Base-by-base conservation (phyloP, 2,113 vertebrate genomes). In the Elachura formosa region DNA sequence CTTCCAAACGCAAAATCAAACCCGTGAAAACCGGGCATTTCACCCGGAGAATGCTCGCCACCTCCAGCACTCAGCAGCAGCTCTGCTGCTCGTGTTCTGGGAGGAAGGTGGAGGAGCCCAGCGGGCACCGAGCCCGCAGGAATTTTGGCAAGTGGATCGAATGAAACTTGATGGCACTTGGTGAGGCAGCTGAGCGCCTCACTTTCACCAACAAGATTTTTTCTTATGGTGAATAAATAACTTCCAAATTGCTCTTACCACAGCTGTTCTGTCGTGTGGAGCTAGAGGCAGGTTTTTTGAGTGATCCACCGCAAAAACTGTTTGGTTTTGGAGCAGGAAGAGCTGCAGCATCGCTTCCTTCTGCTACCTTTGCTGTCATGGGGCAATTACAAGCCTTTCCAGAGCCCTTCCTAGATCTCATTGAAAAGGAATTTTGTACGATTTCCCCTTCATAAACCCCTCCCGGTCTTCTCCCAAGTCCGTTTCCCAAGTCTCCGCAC, bases 401-500 rank as follows among this genome's bases (percentile, higher is more conserved):
- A 41, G 91, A 97, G 5, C 82, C 94, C 54, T 74, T 97, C 90
- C 96, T 96, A 43, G 80, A 71, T 34, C 80, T 92, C 22, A 80
- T 4, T 0, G 68, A 64, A 40, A 3, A 56, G 24, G 18, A 12
- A n/a, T 43, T 79, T 4, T 38, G 12, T 20, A 87, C 46, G 38
- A 55, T 40, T 45, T 83, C 96, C 11, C 18, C 71, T 71, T 96
- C 93, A 43, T 94, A 97, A 72, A 97, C 73, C 48, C 89, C 83
- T 13, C 97, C 96, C 2, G 97, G 96, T 91, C 97, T 97, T 90
- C 96, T 97, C 33, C 95, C 93, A 5, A 98, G 97, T 24, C 99
- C 99, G 1, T 98, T 98, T 7, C 99, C 99, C 64, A 99, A 94
- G 74, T 99, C 99, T 33, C 99, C 99, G 6, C 97, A 96, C 1